These are phyloP conservation scores for Gopherus flavomarginatus DNA, from an alignment of 2,113 vertebrate species.

Conservation along the genomic window DNA sequence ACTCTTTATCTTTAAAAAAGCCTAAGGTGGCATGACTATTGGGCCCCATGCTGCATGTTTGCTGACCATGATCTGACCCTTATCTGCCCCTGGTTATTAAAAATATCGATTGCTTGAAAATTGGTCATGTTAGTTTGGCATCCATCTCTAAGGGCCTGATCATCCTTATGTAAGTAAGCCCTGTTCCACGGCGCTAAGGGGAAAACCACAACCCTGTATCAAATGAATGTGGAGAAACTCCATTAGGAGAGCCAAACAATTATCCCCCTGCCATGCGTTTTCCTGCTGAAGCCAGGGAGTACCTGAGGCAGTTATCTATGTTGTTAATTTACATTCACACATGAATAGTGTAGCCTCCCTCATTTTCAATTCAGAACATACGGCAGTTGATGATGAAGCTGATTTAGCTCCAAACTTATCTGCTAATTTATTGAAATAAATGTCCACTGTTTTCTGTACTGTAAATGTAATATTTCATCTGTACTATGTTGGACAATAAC, in stretches of 20 bases:
- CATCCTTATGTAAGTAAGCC: rapidly evolving
- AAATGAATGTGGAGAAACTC: not conserved
- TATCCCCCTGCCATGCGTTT: not conserved
- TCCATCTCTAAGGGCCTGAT: not conserved
- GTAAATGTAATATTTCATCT: constrained; percentile 43
- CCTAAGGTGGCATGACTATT: not conserved
- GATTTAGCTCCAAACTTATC: not conserved
- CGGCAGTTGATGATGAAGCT: not conserved
- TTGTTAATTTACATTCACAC: not conserved
- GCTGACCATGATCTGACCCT: not conserved
- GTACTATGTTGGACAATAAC: not conserved
- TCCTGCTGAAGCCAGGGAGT: not conserved
- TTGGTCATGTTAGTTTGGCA: not conserved
- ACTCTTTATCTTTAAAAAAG: not conserved
- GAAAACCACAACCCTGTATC: not conserved
- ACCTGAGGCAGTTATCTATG: not conserved
- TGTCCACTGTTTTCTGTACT: not conserved
- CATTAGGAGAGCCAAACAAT: not conserved
- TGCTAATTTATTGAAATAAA: constrained; percentile 43
- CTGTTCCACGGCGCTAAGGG: not conserved
- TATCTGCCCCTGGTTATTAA: not conserved
- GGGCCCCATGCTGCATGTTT: not conserved
- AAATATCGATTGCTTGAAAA: not conserved
- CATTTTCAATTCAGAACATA: not conserved
- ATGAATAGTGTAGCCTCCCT: not conserved